Conservation (phyloP, 2,113 vertebrate species). For the Rattus rattus region DNA sequence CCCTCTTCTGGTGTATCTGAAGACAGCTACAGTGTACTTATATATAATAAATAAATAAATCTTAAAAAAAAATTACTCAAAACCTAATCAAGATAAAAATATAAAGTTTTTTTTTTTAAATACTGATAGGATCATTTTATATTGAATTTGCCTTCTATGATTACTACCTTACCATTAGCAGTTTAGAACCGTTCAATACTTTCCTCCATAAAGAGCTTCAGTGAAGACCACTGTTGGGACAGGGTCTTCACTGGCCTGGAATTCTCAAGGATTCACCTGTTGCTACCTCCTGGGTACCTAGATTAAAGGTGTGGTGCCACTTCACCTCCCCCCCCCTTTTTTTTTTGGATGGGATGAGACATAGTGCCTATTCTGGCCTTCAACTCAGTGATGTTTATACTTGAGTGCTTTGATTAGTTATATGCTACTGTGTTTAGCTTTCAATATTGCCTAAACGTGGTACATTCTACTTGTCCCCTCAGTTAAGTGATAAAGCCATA, state of each 20-base stretch:
- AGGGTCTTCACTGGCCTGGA: no score
- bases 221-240: neutral
- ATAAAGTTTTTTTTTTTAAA: no score
- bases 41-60: no score
- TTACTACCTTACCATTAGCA: neutral
- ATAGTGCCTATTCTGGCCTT: no score
- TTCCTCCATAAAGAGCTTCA: neutral
- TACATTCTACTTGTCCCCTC: neutral
- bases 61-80: no score
- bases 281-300: neutral
- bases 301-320: neutral
- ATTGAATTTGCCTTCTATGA: neutral
- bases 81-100: no score
- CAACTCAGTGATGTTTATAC: neutral
- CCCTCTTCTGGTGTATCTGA: no score
- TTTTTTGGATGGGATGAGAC: neutral
- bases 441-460: neutral
- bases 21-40: no score
- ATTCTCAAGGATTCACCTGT: neutral
- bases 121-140: neutral
- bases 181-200: neutral
- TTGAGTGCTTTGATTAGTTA: neutral
- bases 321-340: neutral
- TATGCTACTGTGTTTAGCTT: neutral
- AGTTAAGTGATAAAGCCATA: neutral